Conservation (phyloP, 2,113 vertebrate genomes). For the Spea bombifrons region DNA sequence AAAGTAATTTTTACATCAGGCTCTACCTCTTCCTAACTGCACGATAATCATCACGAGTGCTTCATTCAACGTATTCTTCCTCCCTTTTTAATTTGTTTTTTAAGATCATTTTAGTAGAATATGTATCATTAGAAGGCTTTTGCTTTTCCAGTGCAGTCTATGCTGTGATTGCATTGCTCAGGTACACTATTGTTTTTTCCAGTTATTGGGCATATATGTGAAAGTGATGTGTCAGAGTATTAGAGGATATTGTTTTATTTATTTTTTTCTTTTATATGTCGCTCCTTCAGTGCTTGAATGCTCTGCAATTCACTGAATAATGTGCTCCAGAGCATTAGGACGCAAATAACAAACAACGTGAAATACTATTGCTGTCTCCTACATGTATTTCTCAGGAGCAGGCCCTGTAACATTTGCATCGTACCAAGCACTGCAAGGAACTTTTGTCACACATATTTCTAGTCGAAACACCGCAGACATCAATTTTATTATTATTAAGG, state of each 20-base stretch:
- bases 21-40: slow-evolving; percentile 73
- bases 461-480: slow-evolving; percentile 30
- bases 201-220: slow-evolving; percentile 2
- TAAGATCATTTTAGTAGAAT: neutral
- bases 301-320: slow-evolving; percentile 5
- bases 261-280: slow-evolving; percentile 6
- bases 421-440: neutral
- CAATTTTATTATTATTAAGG: slow-evolving; percentile 49
- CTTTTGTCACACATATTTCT: slow-evolving; percentile 14
- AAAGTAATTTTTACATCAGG: slow-evolving; percentile 58
- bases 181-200: slow-evolving; percentile 29
- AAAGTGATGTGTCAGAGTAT: slow-evolving; percentile 25
- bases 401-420: slow-evolving; percentile 25
- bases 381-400: slow-evolving; percentile 24
- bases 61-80: slow-evolving; percentile 48
- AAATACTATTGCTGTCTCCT: neutral
- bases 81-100: neutral
- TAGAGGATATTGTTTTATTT: neutral
- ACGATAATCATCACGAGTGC: slow-evolving; percentile 64
- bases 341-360: slow-evolving; percentile 10
- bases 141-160: slow-evolving; percentile 29
- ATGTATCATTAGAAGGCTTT: neutral
- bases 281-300: slow-evolving; percentile 14
- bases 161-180: slow-evolving; percentile 38
- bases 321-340: neutral